These are phyloP conservation scores for Cheilinus undulatus DNA, from an alignment of 2,113 vertebrate genomes.

Conservation along the genomic window DNA sequence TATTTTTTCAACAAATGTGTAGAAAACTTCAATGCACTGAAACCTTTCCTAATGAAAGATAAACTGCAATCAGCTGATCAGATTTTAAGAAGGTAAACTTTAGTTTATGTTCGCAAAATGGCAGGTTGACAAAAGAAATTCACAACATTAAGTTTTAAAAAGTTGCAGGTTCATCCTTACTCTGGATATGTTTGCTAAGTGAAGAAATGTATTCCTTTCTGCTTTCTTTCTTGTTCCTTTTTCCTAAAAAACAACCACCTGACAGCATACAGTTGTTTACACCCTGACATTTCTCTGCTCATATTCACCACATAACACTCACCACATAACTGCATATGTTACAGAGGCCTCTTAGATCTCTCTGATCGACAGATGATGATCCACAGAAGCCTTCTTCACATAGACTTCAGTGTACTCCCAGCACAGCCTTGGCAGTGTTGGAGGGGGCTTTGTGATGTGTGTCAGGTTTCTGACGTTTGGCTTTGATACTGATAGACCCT, in stretches of 20 bases:
- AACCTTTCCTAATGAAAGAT: too few relatives aligned
- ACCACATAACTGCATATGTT: constrained; percentile 11
- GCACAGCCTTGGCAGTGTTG: constrained; percentile 30
- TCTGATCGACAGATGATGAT: constrained; percentile 16
- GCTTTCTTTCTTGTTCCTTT: neutral
- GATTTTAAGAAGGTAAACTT: too few relatives aligned
- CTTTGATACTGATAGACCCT: constrained; percentile 73
- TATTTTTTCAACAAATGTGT: too few relatives aligned
- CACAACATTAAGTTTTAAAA: too few relatives aligned
- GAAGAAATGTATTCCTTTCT: neutral
- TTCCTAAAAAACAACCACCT: neutral
- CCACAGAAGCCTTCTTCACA: constrained; percentile 15
- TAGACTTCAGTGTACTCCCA: constrained; percentile 42
- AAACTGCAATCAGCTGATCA: too few relatives aligned
- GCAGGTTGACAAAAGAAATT: too few relatives aligned
- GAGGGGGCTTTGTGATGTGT: constrained; percentile 60
- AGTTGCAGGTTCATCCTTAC: neutral
- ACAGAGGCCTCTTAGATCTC: constrained; percentile 29
- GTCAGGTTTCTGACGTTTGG: constrained; percentile 65
- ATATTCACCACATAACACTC: too few relatives aligned
- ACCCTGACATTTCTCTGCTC: neutral
- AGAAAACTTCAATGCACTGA: too few relatives aligned
- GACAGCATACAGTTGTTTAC: neutral
- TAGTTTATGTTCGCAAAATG: too few relatives aligned
- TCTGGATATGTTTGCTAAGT: neutral